Base-by-base conservation (phyloP, 1,140 invertebrate species). In the Yoshiicerus persimilis region DNA sequence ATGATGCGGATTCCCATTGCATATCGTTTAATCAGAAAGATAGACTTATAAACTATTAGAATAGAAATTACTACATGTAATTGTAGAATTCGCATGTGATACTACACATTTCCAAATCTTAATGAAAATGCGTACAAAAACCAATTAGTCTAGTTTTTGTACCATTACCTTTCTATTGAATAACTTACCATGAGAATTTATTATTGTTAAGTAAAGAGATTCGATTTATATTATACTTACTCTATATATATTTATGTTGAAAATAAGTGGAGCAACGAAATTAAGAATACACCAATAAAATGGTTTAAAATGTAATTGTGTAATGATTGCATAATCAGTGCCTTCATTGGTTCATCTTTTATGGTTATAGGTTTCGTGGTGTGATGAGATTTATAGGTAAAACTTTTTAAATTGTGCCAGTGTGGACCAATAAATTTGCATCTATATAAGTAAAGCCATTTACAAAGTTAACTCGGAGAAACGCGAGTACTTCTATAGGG, bases 1-100 rank as follows among this genome's bases (percentile, higher is more conserved):
- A 90, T 25, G 86, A 87, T 23, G 23, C 70, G 10, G 88, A 89
- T 47, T 70, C 86, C 36, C 89, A 90, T 62, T 89, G 88, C 47
- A 84, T 88, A 20, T 86, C 83, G 5, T 90, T 87, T 83, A 89
- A 85, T 86, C 89, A 89, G 70, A 80, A 47, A 38, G 88, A 90
- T 64, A 84, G 66, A 85, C 77, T 89, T 3, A 80, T 90, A 30
- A 70, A 89, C 9, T 80, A 56, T 47, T 32, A 27, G 56, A 5
- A 41, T 70, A 87, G 62, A 75, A 75, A 56, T 34, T 25, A 25
- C 1, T 23, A 41, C 8, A 16, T 56, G 41, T 16, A 47, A 47
- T 47, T n/a, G 6, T 56, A 5, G 47, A 56, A 5, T n/a, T 5
- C 11, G n/a, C 20, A 34, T 70, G 32, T 36, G 38, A 77, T 83